Base-by-base conservation (phyloP, 2,113 vertebrate species). In the Solea senegalensis region DNA sequence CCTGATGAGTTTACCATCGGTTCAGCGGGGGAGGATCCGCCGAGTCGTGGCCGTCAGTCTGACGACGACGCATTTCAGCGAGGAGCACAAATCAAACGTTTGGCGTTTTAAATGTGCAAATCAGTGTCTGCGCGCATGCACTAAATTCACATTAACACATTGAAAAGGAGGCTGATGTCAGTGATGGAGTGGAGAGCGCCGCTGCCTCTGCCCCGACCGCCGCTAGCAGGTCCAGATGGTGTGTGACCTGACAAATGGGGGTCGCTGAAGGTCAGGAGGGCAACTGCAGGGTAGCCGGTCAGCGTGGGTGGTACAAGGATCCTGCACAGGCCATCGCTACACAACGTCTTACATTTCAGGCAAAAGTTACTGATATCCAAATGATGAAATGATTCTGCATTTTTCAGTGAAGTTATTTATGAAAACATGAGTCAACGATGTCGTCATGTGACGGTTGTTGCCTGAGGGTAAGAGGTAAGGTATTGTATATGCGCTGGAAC, bases 241-340 rank as follows among this genome's bases (percentile, higher is more conserved):
- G 78, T 63, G 76, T 74, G 84, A 85, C 84, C 86, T 68, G 72
- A 89, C 82, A 81, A 86, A 89, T 86, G 51, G 76, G 84, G 86
- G 81, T 82, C 76, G 62, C 54, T 6, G 11, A 5, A 43, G 85
- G 89, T 89, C 86, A 86, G 69, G 57, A 41, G 86, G 80, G 73
- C 54, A 51, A 56, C 67, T 66, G 76, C 53, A 39, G 82, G 81
- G 60, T 65, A 63, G 76, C 68, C 12, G 69, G 48, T 57, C 78
- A 51, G 8, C 39, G 78, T 86, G 82, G 78, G 78, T 85, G 85
- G 89, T 70, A 81, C 39, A 10, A 59, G 26, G n/a, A 43, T 64
- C 58, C 64, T 62, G 43, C 39, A 44, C 55, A 27, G 15, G 44
- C 14, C 2, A n/a, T 3, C 16, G 13, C 28, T 41, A 50, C 55